phyloP scores from a whole-genome alignment of 2,888 invertebrate species.

The Arrhopalites spinosus region DNA sequence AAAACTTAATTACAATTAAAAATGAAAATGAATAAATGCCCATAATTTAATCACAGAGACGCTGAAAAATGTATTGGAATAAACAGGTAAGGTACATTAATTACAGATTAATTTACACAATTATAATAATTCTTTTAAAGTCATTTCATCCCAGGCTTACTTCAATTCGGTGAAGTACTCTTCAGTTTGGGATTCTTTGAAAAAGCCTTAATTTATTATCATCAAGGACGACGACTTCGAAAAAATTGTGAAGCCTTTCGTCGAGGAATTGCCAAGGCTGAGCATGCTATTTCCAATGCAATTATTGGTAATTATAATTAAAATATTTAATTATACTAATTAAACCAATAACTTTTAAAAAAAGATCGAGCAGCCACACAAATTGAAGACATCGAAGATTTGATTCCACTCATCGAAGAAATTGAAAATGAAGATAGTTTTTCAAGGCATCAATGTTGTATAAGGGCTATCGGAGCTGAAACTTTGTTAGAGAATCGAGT shows the following conservation, averaged over 20 bases:
- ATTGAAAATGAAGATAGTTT: slow-evolving; percentile 25
- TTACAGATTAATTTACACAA: too few relatives aligned
- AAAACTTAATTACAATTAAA: too few relatives aligned
- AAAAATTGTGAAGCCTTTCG: slow-evolving; percentile 11
- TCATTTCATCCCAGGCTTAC: slow-evolving; percentile 10
- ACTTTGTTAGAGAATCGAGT: neutral
- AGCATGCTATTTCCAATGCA: slow-evolving; percentile 18
- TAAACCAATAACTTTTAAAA: too few relatives aligned
- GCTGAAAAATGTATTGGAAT: slow-evolving; percentile 12
- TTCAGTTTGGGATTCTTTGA: slow-evolving; percentile 32
- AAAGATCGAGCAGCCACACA: slow-evolving; percentile 27
- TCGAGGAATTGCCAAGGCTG: slow-evolving; percentile 22
- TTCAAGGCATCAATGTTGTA: slow-evolving; percentile 16
- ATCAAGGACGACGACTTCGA: slow-evolving; percentile 9
- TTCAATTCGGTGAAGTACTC: slow-evolving; percentile 29
- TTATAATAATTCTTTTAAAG: neutral
- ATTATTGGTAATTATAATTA: slow-evolving; percentile 13
- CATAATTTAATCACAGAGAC: too few relatives aligned
- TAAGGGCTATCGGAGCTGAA: slow-evolving; percentile 12
- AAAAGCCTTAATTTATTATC: slow-evolving; percentile 28
- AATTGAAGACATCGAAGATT: slow-evolving; percentile 32
- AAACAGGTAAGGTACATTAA: neutral
- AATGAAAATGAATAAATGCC: too few relatives aligned
- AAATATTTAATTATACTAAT: too few relatives aligned
- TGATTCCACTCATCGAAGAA: slow-evolving; percentile 31